These are phyloP conservation scores for Sakesphorus luctuosus DNA, from an alignment of 2,113 vertebrate species.

Conservation along the genomic window DNA sequence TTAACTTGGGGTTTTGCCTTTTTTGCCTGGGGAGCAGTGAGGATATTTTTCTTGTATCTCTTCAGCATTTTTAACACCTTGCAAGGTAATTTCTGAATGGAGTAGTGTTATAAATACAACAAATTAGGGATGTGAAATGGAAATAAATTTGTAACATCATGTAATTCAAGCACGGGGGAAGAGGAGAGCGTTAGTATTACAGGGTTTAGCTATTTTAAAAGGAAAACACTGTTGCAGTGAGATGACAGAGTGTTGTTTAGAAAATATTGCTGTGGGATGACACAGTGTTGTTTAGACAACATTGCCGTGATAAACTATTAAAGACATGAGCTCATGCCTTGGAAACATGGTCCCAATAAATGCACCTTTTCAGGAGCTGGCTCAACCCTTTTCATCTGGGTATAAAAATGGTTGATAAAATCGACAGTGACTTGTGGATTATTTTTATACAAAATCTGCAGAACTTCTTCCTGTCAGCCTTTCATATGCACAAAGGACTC, in stretches of 20 bases:
- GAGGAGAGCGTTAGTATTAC: not conserved
- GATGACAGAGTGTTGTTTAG: not conserved
- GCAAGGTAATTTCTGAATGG: constrained; percentile 79
- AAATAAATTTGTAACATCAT: not conserved
- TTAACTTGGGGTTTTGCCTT: constrained; percentile 87
- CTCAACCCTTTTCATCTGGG: not conserved
- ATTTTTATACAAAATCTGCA: not conserved
- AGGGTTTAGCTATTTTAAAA: not conserved
- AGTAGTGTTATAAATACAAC: not conserved
- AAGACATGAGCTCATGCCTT: not conserved
- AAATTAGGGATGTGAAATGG: not conserved
- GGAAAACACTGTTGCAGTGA: not conserved
- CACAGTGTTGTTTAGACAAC: not conserved
- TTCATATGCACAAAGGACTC: not conserved
- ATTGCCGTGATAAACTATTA: not conserved
- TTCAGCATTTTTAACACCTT: constrained; percentile 87
- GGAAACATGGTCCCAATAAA: not conserved
- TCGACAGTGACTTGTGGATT: not conserved
- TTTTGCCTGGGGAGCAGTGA: constrained; percentile 81
- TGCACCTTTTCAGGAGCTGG: not conserved
- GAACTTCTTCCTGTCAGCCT: not conserved
- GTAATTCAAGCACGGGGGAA: not conserved
- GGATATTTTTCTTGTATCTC: constrained; percentile 81
- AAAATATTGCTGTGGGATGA: not conserved
- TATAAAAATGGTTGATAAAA: not conserved